phyloP scores from a whole-genome alignment of 2,888 invertebrate species.

The Portevinia maculata region DNA sequence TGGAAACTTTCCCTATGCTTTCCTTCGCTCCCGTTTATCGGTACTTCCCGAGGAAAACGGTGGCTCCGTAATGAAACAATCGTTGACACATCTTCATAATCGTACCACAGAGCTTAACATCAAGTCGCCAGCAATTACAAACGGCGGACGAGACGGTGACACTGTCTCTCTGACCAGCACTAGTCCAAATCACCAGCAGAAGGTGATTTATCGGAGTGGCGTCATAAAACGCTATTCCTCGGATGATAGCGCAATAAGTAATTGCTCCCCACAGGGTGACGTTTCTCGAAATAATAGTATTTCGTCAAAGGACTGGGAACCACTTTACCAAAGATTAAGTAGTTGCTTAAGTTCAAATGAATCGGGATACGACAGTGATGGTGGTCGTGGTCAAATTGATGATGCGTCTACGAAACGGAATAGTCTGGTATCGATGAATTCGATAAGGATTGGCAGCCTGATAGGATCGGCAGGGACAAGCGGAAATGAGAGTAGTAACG shows the following conservation, averaged over 20 bases:
- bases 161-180: constrained; percentile 77
- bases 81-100: constrained; percentile 44
- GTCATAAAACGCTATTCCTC: constrained; percentile 79
- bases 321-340: constrained; percentile 86
- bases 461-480: constrained; percentile 52
- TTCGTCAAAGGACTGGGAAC: constrained; percentile 85
- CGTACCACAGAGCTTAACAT: constrained; percentile 48
- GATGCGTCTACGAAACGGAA: constrained; percentile 79
- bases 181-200: constrained; percentile 78
- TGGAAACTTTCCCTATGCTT: constrained; percentile 90
- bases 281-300: constrained; percentile 84
- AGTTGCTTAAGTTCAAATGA: constrained; percentile 92
- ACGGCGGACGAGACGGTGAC: constrained; percentile 75
- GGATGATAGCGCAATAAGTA: constrained; percentile 79
- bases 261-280: constrained; percentile 82
- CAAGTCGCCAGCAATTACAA: constrained; percentile 65
- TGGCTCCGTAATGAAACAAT: constrained; percentile 82
- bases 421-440: constrained; percentile 80
- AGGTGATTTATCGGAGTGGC: constrained; percentile 78
- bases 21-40: constrained; percentile 89
- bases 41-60: constrained; percentile 90
- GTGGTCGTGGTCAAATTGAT: constrained; percentile 84
- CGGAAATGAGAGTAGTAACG: constrained; percentile 80
- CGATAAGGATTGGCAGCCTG: constrained; percentile 76
- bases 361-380: constrained; percentile 93